These are phyloP conservation scores for Thumatha senex DNA, from an alignment of 2,888 invertebrate species.

Conservation along the genomic window DNA sequence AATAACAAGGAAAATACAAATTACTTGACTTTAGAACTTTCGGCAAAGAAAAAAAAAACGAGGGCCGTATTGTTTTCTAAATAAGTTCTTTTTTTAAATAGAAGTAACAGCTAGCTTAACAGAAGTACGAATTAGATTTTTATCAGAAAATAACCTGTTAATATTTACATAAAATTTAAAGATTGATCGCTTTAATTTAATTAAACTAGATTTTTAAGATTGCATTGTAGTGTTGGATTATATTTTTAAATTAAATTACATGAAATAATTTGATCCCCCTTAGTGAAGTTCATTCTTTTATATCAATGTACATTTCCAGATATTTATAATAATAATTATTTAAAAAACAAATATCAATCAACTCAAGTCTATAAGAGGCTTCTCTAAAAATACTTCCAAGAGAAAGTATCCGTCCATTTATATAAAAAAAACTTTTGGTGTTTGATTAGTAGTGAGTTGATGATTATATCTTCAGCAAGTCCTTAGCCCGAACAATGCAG, in stretches of 20 bases:
- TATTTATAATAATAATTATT: too few relatives aligned
- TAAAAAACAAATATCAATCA: too few relatives aligned
- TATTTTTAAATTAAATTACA: slow-evolving; percentile 33
- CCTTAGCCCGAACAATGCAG: too few relatives aligned
- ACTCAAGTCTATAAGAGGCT: neutral
- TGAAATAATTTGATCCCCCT: too few relatives aligned
- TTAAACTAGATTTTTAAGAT: slow-evolving; percentile 59
- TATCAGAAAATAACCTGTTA: slow-evolving; percentile 42
- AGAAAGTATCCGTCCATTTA: slow-evolving; percentile 6
- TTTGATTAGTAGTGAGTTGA: too few relatives aligned
- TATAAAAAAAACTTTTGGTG: neutral
- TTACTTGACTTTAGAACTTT: too few relatives aligned
- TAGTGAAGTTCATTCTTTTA: too few relatives aligned
- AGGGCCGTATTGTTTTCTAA: neutral
- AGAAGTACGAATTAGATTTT: slow-evolving; percentile 28
- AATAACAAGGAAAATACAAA: too few relatives aligned
- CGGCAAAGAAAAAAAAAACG: slow-evolving; percentile 20
- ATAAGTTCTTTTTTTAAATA: neutral
- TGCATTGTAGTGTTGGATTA: slow-evolving; percentile 66
- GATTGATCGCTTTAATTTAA: slow-evolving; percentile 69
- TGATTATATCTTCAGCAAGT: too few relatives aligned
- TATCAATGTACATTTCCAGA: too few relatives aligned
- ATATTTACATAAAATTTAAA: slow-evolving; percentile 49
- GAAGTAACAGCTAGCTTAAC: slow-evolving; percentile 29
- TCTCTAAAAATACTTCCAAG: neutral